phyloP scores from a whole-genome alignment of 2,888 invertebrate species.

The Plagodis pulveraria region DNA sequence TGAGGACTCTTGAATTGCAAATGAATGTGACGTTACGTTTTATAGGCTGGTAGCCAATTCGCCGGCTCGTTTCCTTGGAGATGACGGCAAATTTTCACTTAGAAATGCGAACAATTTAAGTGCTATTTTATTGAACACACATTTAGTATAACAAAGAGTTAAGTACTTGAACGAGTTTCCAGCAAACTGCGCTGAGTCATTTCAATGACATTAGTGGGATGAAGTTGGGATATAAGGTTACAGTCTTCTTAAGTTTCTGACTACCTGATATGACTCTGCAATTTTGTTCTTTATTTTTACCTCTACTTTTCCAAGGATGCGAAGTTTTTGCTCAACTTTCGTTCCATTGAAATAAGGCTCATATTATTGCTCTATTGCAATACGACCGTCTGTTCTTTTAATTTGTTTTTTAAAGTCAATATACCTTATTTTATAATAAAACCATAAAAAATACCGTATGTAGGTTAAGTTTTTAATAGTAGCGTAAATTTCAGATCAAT shows the following conservation, averaged over 20 bases:
- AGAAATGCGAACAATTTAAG: constrained; percentile 64
- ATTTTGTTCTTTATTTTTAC: constrained; percentile 9
- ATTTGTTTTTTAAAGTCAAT: too few species aligned
- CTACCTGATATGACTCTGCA: constrained; percentile 22
- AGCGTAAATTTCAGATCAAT: too few species aligned
- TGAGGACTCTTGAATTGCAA: constrained; percentile 83
- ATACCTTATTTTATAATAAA: too few species aligned
- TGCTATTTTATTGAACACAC: constrained; percentile 58
- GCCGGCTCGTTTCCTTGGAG: constrained; percentile 72
- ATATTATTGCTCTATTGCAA: not conserved
- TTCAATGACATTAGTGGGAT: constrained; percentile 31
- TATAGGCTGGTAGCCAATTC: constrained; percentile 83
- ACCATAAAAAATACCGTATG: too few species aligned
- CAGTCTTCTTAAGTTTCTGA: constrained; percentile 14
- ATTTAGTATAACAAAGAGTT: constrained; percentile 43
- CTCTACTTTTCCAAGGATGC: not conserved
- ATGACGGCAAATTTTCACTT: constrained; percentile 80
- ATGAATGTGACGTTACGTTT: constrained; percentile 84
- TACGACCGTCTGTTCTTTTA: too few species aligned
- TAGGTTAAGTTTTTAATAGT: too few species aligned
- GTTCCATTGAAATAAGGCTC: not conserved
- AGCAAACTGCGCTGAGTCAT: constrained; percentile 37
- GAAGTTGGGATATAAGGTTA: constrained; percentile 24
- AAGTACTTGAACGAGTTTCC: constrained; percentile 41
- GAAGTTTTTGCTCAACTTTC: not conserved